These are phyloP conservation scores for Microcebus lehilahytsara DNA, from an alignment of 2,113 vertebrate species.

Conservation along the genomic window DNA sequence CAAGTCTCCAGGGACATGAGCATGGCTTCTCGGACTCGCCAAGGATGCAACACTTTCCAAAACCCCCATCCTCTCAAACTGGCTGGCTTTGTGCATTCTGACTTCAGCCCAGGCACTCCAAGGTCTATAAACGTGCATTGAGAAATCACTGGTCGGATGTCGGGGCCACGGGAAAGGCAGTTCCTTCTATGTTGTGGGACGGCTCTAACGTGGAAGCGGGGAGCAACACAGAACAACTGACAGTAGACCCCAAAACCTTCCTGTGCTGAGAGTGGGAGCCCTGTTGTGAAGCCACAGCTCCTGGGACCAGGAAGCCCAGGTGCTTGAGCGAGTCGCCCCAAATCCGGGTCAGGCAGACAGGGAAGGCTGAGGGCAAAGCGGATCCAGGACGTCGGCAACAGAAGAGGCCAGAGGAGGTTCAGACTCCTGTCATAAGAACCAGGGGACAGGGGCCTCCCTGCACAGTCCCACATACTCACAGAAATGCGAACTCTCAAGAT, in stretches of 20 bases:
- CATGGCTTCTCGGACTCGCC: not conserved
- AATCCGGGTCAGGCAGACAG: not conserved
- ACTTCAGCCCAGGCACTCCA: not conserved
- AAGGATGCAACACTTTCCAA: not conserved
- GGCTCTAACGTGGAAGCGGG: not conserved
- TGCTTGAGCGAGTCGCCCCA: not conserved
- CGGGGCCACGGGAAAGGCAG: not conserved
- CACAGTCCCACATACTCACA: too few relatives aligned
- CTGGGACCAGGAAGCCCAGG: not conserved
- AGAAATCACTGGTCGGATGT: not conserved
- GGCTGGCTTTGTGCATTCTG: not conserved
- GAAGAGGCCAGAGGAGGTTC: not conserved
- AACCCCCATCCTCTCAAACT: not conserved
- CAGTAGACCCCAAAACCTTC: not conserved
- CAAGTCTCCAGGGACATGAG: not conserved
- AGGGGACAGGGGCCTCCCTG: not conserved
- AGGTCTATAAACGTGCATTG: not conserved
- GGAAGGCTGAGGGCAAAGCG: not conserved
- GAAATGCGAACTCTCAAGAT: not conserved
- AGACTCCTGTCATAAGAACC: not conserved
- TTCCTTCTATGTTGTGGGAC: not conserved
- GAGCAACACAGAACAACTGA: not conserved
- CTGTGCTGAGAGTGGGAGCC: not conserved
- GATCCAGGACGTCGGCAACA: fast-evolving
- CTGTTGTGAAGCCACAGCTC: not conserved